Conservation (phyloP, 2,797 vertebrate genomes). For the Acanthis flammea region DNA sequence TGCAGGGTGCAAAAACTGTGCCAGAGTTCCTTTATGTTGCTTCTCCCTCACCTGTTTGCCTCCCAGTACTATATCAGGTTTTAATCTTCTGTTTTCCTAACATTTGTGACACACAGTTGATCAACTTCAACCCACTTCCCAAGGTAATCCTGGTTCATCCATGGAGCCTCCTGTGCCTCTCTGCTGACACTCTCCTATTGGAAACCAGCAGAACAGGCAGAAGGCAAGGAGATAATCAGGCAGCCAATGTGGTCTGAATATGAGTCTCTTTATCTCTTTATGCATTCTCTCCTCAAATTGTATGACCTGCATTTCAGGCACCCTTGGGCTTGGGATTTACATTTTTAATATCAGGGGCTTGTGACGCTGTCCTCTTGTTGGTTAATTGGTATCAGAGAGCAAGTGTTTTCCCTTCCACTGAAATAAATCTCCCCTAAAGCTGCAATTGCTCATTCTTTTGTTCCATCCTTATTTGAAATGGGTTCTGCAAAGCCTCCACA, state of each 20-base stretch:
- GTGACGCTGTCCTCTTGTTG: slow-evolving; percentile 74
- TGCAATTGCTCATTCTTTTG: slow-evolving; percentile 78
- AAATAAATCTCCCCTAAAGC: slow-evolving; percentile 82
- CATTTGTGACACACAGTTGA: not conserved
- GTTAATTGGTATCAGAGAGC: slow-evolving; percentile 83
- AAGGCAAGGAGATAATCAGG: slow-evolving; percentile 64
- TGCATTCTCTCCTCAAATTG: slow-evolving; percentile 71
- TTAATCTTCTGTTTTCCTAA: not conserved
- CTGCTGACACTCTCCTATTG: not conserved
- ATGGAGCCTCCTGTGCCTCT: not conserved
- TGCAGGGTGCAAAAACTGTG: not conserved
- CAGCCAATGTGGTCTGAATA: slow-evolving; percentile 56
- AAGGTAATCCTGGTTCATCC: not conserved
- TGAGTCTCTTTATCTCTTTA: slow-evolving; percentile 70
- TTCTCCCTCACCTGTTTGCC: not conserved
- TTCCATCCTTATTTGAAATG: slow-evolving; percentile 80
- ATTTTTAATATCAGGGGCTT: slow-evolving; percentile 80
- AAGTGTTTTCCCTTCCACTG: slow-evolving; percentile 79
- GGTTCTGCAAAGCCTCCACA: slow-evolving; percentile 77
- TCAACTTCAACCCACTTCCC: not conserved
- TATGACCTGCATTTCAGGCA: slow-evolving; percentile 77
- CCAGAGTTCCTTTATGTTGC: not conserved
- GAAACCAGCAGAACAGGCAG: slow-evolving; percentile 26
- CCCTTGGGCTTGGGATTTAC: slow-evolving; percentile 81
- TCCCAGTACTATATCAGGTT: not conserved